phyloP scores from a whole-genome alignment of 35 echinoderm and acorn worm species.

The Amphiura filiformis region DNA sequence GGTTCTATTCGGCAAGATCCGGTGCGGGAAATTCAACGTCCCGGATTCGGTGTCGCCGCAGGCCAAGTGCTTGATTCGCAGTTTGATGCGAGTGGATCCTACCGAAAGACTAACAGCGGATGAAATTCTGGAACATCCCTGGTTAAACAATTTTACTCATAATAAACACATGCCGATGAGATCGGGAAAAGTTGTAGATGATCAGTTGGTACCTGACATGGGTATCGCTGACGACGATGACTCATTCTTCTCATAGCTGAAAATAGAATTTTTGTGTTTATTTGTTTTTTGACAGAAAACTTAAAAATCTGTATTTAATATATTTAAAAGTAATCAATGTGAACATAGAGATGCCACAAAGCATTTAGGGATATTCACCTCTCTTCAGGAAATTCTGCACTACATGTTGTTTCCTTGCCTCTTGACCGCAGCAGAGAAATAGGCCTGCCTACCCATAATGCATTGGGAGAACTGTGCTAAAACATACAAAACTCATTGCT shows the following conservation, averaged over 20 bases:
- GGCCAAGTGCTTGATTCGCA: constrained; percentile 81
- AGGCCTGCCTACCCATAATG: too few species aligned
- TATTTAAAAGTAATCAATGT: too few species aligned
- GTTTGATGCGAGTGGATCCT: constrained; percentile 85
- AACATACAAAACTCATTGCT: too few species aligned
- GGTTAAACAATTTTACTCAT: constrained; percentile 57
- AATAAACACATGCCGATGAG: not conserved
- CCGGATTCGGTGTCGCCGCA: constrained; percentile 61
- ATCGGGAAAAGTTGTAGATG: constrained; percentile 37
- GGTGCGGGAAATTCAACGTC: constrained; percentile 67
- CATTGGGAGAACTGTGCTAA: too few species aligned
- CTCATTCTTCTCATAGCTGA: constrained; percentile 62
- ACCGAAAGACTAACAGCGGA: constrained; percentile 68
- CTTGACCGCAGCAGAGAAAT: too few species aligned
- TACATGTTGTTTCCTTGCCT: too few species aligned
- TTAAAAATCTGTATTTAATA: too few species aligned
- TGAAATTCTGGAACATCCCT: constrained; percentile 89
- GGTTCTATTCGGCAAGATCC: constrained; percentile 91
- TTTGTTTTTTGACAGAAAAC: too few species aligned
- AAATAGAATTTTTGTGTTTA: too few species aligned
- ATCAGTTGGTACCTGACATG: constrained; percentile 92
- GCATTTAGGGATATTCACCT: too few species aligned
- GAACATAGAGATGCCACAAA: too few species aligned
- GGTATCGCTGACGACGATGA: constrained; percentile 64
- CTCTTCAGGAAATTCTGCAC: too few species aligned